These are phyloP conservation scores for Herpetotheres cachinnans DNA, from an alignment of 2,113 vertebrate genomes.

Conservation along the genomic window DNA sequence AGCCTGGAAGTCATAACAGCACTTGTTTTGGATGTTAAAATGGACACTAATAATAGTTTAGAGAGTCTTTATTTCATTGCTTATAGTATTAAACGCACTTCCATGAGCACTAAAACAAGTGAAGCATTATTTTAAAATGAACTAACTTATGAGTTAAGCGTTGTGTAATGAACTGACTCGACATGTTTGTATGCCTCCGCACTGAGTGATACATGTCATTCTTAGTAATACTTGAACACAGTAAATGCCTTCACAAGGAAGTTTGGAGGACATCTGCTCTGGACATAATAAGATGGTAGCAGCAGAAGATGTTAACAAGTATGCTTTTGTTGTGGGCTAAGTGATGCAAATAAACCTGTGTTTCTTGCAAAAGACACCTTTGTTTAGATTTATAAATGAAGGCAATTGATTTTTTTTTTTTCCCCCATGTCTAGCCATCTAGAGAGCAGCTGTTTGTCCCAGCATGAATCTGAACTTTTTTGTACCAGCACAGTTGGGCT, in stretches of 20 bases:
- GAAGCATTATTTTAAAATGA: slow-evolving; percentile 23
- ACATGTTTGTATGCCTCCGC: neutral
- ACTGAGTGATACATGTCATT: neutral
- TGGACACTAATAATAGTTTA: neutral
- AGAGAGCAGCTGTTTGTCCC: slow-evolving; percentile 40
- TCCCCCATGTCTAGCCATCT: neutral
- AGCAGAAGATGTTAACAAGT: slow-evolving; percentile 22
- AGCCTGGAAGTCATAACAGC: neutral
- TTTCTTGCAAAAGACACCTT: slow-evolving; percentile 34
- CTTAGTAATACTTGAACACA: neutral
- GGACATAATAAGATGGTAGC: neutral
- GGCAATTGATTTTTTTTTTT: slow-evolving; percentile 1
- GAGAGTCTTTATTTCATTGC: neutral
- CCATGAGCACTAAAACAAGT: slow-evolving; percentile 14
- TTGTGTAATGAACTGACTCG: neutral
- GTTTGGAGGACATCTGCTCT: neutral
- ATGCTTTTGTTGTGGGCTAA: slow-evolving; percentile 14
- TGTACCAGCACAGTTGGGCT: slow-evolving; percentile 31
- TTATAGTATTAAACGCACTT: neutral
- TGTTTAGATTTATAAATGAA: slow-evolving; percentile 49
- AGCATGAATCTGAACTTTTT: slow-evolving; percentile 41
- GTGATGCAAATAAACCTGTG: slow-evolving; percentile 7
- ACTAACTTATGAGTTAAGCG: neutral
- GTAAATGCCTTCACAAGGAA: neutral
- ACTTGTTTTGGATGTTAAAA: neutral